These are phyloP conservation scores for Neria commutata DNA, from an alignment of 2,888 invertebrate species.

Conservation along the genomic window DNA sequence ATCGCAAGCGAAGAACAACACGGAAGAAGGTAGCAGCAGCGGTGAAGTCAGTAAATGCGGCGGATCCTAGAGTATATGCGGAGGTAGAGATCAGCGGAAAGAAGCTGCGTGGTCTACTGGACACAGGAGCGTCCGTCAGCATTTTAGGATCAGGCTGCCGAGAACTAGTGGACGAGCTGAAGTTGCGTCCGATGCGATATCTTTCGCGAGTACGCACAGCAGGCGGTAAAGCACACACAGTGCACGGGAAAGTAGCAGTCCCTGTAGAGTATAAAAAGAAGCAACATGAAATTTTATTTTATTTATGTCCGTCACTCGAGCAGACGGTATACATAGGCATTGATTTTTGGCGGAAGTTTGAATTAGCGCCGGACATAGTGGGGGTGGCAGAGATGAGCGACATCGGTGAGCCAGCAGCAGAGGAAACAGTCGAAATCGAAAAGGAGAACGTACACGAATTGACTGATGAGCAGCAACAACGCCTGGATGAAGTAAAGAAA, in stretches of 20 bases:
- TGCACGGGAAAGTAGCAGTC: neutral
- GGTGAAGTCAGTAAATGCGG: neutral
- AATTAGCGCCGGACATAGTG: neutral
- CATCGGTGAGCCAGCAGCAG: neutral
- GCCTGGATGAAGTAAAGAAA: neutral
- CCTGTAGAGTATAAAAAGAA: neutral
- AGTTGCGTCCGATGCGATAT: neutral
- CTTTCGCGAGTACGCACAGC: neutral
- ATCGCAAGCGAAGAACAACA: too few species aligned
- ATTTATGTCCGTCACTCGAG: conserved; percentile 14
- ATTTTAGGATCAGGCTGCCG: conserved; percentile 8
- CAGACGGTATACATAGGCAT: conserved; percentile 8
- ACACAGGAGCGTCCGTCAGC: conserved; percentile 16
- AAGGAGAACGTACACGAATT: neutral
- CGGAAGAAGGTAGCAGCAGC: too few species aligned
- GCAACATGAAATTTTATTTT: neutral
- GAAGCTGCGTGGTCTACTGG: conserved; percentile 11
- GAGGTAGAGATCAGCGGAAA: neutral
- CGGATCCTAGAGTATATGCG: neutral
- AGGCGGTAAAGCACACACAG: neutral
- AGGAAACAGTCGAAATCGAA: neutral
- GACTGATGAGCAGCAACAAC: neutral
- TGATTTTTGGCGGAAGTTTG: conserved; percentile 12
- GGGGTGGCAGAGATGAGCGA: neutral
- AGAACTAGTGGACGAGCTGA: neutral